Percentiles rank a stretch among this genome's conserved stretches.
Conservation (phyloP, 2,113 vertebrate genomes). For the Myanophis thanlyinensis region DNA sequence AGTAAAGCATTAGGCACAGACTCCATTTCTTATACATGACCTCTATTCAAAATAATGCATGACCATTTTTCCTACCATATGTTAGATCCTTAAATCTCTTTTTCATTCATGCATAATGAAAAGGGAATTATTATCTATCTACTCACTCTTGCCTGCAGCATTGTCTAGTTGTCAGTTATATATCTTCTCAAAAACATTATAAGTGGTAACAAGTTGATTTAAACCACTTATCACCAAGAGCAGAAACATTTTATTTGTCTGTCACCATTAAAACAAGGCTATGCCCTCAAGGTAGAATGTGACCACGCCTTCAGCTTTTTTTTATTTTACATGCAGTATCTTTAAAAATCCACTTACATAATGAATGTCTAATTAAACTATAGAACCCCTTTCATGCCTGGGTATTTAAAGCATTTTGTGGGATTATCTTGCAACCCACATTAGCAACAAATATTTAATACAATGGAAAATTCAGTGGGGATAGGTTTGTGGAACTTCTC, state of each 20-base stretch:
- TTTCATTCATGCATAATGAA: slow-evolving; percentile 42
- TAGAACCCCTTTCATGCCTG: not conserved
- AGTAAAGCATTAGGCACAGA: slow-evolving; percentile 21
- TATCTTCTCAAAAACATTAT: slow-evolving; percentile 26
- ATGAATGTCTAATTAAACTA: slow-evolving; percentile 12
- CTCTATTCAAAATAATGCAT: not conserved
- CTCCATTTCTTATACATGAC: slow-evolving; percentile 23
- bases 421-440: slow-evolving; percentile 14
- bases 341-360: slow-evolving; percentile 21
- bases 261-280: slow-evolving; percentile 37
- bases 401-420: slow-evolving; percentile 12
- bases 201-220: slow-evolving; percentile 58
- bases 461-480: not conserved
- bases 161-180: slow-evolving; percentile 52
- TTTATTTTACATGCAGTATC: not conserved
- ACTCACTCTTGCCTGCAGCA: slow-evolving; percentile 52
- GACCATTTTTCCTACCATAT: slow-evolving; percentile 20
- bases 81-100: slow-evolving; percentile 28
- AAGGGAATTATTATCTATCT: slow-evolving; percentile 52
- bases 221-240: slow-evolving; percentile 54
- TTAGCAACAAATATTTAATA: not conserved
- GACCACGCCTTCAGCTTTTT: not conserved
- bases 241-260: slow-evolving; percentile 47
- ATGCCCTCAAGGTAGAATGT: slow-evolving; percentile 14
- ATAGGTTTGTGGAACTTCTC: too few species aligned